A percentile compares a stretch with the other conserved stretches of the same genome.
Conservation (phyloP, 2,888 invertebrate genomes). For the Dasypolia templi region DNA sequence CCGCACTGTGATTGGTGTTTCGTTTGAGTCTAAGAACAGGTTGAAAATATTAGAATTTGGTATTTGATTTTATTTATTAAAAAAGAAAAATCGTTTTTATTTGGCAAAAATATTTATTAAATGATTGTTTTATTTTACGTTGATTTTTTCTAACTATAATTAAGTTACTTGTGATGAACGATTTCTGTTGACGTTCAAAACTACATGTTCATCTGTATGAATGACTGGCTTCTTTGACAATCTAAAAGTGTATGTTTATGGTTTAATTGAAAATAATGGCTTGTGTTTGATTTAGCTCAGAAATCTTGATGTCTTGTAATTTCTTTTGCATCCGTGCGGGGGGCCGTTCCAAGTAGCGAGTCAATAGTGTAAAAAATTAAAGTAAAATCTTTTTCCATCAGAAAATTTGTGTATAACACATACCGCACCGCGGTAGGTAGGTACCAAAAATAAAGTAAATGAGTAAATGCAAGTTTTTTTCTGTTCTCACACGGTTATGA, state of each 20-base stretch:
- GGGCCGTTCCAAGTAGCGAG: neutral
- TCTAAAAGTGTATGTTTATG: neutral
- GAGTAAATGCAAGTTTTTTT: conserved; percentile 57
- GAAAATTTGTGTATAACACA: too few relatives aligned
- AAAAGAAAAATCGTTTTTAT: neutral
- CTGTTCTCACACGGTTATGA: conserved; percentile 49
- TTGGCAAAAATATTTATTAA: neutral
- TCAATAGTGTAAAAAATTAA: too few relatives aligned
- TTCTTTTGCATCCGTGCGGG: neutral
- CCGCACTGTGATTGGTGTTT: too few relatives aligned
- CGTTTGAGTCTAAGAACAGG: too few relatives aligned
- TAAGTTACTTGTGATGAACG: neutral
- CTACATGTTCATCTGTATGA: neutral
- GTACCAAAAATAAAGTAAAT: conserved; percentile 45
- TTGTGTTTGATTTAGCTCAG: neutral
- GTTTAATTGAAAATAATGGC: neutral
- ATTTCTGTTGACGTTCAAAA: neutral
- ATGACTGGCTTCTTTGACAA: too few relatives aligned
- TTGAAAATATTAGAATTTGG: neutral
- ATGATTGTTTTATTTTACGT: neutral
- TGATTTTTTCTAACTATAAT: neutral
- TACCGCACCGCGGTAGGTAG: conserved; percentile 13
- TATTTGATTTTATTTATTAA: neutral
- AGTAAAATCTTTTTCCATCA: neutral
- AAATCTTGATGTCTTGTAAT: neutral